phyloP scores from a whole-genome alignment of 2,888 invertebrate genomes.

The Ormyrus thymus region DNA sequence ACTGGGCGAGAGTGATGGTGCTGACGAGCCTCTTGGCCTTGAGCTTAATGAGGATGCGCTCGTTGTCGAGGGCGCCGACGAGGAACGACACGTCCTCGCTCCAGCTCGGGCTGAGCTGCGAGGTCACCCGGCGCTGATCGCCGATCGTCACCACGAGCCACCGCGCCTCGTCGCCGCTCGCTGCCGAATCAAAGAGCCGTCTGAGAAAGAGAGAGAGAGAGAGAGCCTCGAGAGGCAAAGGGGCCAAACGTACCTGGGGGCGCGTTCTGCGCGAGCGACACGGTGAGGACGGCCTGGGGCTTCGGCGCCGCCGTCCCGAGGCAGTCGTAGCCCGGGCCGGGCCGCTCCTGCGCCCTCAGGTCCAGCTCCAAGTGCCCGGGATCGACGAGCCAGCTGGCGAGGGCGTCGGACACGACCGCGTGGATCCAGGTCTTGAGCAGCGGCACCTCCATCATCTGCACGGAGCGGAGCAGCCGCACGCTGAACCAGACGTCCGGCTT shows the following conservation, averaged over 20 bases:
- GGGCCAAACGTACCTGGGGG: conserved; percentile 54
- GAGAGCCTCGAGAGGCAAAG: too few species aligned
- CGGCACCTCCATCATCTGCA: conserved; percentile 78
- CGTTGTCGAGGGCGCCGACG: conserved; percentile 74
- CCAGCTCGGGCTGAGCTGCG: conserved; percentile 73
- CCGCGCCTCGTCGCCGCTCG: conserved; percentile 71
- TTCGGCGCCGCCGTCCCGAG: conserved; percentile 56
- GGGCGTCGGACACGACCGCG: conserved; percentile 76
- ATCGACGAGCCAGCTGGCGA: conserved; percentile 75
- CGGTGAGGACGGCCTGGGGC: conserved; percentile 75
- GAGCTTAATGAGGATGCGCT: conserved; percentile 75
- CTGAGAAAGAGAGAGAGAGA: too few species aligned
- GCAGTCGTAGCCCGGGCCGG: conserved; percentile 68
- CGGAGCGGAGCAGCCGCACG: conserved; percentile 74
- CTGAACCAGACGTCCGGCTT: conserved; percentile 78
- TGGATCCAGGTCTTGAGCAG: conserved; percentile 77
- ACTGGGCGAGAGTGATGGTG: conserved; percentile 75
- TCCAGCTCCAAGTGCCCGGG: conserved; percentile 73
- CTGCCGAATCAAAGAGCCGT: conserved; percentile 12
- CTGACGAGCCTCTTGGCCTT: conserved; percentile 76
- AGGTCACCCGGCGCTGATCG: conserved; percentile 73
- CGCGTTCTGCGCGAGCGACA: conserved; percentile 71
- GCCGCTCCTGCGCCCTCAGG: conserved; percentile 67
- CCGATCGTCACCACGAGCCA: conserved; percentile 75
- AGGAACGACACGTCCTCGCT: conserved; percentile 76